Conservation (phyloP, 1,140 invertebrate species). For the Ridgeia piscesae region DNA sequence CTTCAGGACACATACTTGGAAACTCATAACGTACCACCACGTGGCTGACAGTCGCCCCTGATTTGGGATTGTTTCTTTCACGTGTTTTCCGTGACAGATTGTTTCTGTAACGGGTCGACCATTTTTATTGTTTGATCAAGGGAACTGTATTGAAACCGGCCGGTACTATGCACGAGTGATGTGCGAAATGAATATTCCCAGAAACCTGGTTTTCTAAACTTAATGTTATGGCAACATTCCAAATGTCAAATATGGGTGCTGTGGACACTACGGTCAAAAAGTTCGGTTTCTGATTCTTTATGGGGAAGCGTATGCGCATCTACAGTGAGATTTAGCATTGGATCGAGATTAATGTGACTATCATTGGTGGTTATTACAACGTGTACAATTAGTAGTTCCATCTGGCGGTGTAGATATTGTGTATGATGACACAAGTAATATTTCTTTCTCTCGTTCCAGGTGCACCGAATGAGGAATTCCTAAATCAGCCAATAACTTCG, state of each 20-base stretch:
- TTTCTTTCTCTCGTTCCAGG: conserved; percentile 34
- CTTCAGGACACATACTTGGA: too few relatives aligned
- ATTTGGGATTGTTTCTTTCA: too few relatives aligned
- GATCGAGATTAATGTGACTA: not conserved
- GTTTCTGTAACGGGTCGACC: too few relatives aligned
- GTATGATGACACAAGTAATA: not conserved
- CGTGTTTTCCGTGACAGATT: too few relatives aligned
- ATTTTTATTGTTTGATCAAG: too few relatives aligned
- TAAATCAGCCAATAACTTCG: conserved; percentile 54
- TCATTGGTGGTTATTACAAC: not conserved
- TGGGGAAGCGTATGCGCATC: not conserved
- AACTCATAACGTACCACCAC: too few relatives aligned
- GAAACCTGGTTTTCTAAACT: not conserved
- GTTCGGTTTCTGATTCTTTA: not conserved
- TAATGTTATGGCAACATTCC: not conserved
- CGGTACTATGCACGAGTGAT: not conserved
- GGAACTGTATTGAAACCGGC: not conserved
- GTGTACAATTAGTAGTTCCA: not conserved
- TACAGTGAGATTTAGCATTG: not conserved
- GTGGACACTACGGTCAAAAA: not conserved
- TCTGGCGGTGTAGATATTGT: not conserved
- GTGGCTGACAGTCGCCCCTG: too few relatives aligned
- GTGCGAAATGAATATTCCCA: not conserved
- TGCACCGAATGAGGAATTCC: conserved; percentile 51
- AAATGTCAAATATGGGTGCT: not conserved